Conservation (phyloP, 1,140 invertebrate species). For the Drosophila miranda region DNA sequence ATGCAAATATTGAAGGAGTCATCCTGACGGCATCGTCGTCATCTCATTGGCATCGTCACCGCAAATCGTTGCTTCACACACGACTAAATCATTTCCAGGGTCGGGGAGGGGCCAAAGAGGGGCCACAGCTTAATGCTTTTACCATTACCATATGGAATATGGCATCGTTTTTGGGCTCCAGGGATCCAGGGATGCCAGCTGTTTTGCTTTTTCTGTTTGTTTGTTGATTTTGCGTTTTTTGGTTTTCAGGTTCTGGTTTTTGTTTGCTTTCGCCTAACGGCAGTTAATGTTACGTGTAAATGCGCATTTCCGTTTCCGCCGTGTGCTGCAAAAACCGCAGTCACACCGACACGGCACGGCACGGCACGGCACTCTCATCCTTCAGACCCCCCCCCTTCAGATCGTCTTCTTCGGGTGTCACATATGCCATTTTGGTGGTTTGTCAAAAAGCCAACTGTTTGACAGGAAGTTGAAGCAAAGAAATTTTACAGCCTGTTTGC, state of each 20-base stretch:
- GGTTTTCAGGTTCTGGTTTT: conserved; percentile 61
- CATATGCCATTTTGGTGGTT: conserved; percentile 48
- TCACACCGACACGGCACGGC: not conserved
- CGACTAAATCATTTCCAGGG: conserved; percentile 19
- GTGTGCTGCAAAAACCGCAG: conserved; percentile 28
- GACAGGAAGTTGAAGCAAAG: conserved; percentile 66
- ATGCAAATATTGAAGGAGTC: conserved; percentile 74
- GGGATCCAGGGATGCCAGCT: not conserved
- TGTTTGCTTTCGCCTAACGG: conserved; percentile 65
- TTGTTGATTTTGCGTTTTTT: conserved; percentile 76
- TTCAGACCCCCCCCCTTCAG: not conserved
- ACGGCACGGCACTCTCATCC: not conserved
- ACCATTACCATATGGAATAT: conserved; percentile 70
- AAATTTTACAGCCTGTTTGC: conserved; percentile 62
- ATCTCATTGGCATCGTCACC: conserved; percentile 66
- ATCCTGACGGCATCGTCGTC: conserved; percentile 36
- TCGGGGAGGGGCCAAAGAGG: not conserved
- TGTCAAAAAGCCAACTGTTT: conserved; percentile 75
- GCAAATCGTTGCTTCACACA: conserved; percentile 62
- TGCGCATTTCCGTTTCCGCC: conserved; percentile 75
- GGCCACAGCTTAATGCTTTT: conserved; percentile 74
- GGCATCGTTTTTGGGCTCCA: conserved; percentile 5
- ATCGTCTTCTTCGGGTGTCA: not conserved
- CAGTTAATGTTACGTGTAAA: conserved; percentile 80
- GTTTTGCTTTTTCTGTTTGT: conserved; percentile 51